Evolutionary conservation across 2,888 invertebrate genomes (phyloP), one percentile per base, ranked within the genome.

Genomic region (Diaperis boleti): DNA sequence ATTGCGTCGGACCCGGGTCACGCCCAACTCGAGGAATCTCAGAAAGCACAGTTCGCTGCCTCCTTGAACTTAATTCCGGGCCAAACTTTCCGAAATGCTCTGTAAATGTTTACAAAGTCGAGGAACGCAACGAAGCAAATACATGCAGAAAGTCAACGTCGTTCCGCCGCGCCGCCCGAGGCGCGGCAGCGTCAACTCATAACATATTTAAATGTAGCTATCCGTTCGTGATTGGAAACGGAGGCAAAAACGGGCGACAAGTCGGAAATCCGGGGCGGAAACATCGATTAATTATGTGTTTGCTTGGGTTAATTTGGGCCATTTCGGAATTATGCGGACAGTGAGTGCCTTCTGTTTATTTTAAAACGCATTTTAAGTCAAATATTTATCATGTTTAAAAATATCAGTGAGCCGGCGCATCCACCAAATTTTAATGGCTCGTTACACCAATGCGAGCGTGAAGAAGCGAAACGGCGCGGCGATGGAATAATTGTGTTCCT

Each of bases 91-190:
- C 65, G 66, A 65, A 69, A 69, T 69, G 67, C 59, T 69, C 69
- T 67, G 66, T 65, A 69, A 69, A 69, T 69, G 64, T 69, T 69
- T 67, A 69, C 69, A 64, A 59, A 67, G 67, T 67, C 65, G 62
- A 64, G 54, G 33, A 60, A 65, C 59, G 52, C 67, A 67, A 64
- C 66, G 69, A 67, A 62, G 65, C 69, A 66, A 67, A 67, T 62
- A 65, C 64, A 67, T 67, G 64, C 62, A 67, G 62, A 62, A 62
- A 59, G 65, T 60, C 64, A 60, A 64, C 57, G 47, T 52, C 47
- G 31, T 39, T 35, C 41, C 31, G 41, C 41, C 42, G 26, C 44
- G 33, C 18, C 31, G 45, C 55, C 42, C 42, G 31, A 29, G 54
- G 54, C 54, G 11, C 39, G 39, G n/a, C 18, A 54, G 35, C 59